These are phyloP conservation scores for Montipora capitata DNA, from an alignment of 92 coral and sea anemone species.

Conservation along the genomic window DNA sequence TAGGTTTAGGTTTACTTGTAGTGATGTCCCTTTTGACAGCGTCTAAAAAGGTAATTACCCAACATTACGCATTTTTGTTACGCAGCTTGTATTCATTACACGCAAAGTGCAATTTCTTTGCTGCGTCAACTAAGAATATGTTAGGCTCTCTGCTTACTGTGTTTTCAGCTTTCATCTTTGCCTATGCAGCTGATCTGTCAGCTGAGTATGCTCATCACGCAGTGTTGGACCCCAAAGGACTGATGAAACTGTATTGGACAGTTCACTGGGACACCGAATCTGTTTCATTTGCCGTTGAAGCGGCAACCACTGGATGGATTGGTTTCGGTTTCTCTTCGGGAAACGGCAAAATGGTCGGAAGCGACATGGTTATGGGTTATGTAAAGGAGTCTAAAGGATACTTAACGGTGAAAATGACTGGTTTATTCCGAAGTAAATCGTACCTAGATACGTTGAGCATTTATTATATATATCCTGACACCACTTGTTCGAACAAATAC, in stretches of 20 bases:
- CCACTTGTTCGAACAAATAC: too few species aligned
- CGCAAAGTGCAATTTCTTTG: too few species aligned
- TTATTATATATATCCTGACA: too few species aligned
- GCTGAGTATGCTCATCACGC: constrained; percentile 40
- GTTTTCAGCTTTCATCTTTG: constrained; percentile 6
- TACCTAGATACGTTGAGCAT: too few species aligned
- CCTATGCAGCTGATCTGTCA: constrained; percentile 17
- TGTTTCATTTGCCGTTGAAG: constrained; percentile 79
- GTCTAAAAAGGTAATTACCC: too few species aligned
- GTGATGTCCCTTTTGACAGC: too few species aligned
- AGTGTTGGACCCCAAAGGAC: constrained; percentile 34
- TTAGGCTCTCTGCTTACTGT: background rate
- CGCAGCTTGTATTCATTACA: too few species aligned
- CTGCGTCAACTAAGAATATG: background rate
- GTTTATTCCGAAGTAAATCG: too few species aligned
- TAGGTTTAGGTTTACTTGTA: too few species aligned
- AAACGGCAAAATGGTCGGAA: constrained; percentile 74
- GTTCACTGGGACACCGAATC: constrained; percentile 42
- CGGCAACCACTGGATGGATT: constrained; percentile 82
- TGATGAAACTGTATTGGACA: constrained; percentile 75
- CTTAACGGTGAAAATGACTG: constrained; percentile 59
- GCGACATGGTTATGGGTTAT: constrained; percentile 80
- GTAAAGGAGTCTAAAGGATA: constrained; percentile 72
- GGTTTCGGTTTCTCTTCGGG: constrained; percentile 84
- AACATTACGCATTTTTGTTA: too few species aligned